These are phyloP conservation scores for Heterochromis multidens DNA, from an alignment of 2,113 vertebrate species.

Conservation along the genomic window DNA sequence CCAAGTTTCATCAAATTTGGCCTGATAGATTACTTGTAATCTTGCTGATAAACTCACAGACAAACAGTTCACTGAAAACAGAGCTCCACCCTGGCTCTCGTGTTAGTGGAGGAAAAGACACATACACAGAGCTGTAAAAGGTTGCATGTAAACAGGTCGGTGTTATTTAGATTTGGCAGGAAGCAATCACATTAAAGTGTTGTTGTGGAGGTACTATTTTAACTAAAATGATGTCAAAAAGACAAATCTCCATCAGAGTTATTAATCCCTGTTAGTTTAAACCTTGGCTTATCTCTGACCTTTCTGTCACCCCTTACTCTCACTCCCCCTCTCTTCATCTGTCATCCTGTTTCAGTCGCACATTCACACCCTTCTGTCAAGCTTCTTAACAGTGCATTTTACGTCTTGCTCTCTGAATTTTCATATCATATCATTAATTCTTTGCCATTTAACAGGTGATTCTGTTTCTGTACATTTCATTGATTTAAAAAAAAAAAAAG, in stretches of 20 bases:
- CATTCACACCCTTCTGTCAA: not conserved
- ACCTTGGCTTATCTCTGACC: conserved; percentile 53
- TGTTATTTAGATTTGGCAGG: not conserved
- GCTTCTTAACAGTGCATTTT: not conserved
- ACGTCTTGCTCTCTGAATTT: not conserved
- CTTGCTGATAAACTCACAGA: too few species aligned
- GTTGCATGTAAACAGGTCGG: not conserved
- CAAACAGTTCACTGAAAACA: too few species aligned
- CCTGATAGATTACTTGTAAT: not conserved
- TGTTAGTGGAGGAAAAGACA: not conserved
- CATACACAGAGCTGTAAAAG: not conserved
- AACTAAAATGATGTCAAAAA: conserved; percentile 44
- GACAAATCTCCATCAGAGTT: conserved; percentile 58
- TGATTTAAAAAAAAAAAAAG: too few species aligned
- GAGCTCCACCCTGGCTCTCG: not conserved
- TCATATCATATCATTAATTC: not conserved
- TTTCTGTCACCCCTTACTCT: not conserved
- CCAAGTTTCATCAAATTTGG: not conserved
- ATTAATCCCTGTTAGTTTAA: conserved; percentile 64
- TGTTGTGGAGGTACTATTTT: not conserved
- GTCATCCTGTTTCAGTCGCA: not conserved
- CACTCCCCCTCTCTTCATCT: not conserved
- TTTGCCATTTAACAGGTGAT: not conserved
- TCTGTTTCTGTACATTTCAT: too few species aligned
- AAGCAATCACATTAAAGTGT: not conserved